These are phyloP conservation scores for Heliconius erato DNA, from an alignment of 2,888 invertebrate species.

Conservation along the genomic window DNA sequence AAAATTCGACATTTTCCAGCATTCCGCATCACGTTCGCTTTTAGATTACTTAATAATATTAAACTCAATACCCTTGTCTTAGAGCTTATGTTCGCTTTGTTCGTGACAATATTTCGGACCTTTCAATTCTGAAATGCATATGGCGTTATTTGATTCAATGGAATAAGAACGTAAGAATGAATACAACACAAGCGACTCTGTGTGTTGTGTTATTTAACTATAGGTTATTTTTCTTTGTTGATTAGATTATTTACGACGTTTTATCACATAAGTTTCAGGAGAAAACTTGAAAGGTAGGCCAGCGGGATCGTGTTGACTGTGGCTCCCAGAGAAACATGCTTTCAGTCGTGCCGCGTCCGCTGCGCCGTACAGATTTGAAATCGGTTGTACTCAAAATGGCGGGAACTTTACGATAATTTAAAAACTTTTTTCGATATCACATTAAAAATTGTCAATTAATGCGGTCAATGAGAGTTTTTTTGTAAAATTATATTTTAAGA, in stretches of 20 bases:
- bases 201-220: background rate
- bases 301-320: constrained; percentile 73
- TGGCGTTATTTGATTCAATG: constrained; percentile 35
- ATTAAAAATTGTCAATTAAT: background rate
- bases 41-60: constrained; percentile 54
- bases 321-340: constrained; percentile 70
- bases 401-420: constrained; percentile 79
- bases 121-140: constrained; percentile 40
- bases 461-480: constrained; percentile 4
- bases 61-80: constrained; percentile 51
- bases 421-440: constrained; percentile 63
- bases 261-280: constrained; percentile 47
- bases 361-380: constrained; percentile 68
- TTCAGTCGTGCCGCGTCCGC: constrained; percentile 82
- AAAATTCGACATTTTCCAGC: constrained; percentile 77
- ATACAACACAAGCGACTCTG: constrained; percentile 50
- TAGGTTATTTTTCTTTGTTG: constrained; percentile 37
- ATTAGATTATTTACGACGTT: constrained; percentile 53
- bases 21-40: constrained; percentile 68
- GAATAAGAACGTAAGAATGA: constrained; percentile 46
- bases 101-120: constrained; percentile 31
- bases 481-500: background rate
- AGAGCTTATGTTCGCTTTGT: constrained; percentile 54
- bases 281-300: constrained; percentile 82
- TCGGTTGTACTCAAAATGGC: constrained; percentile 66